A percentile compares a stretch with the other conserved stretches of the same genome.
Evolutionary conservation across 2,113 vertebrate species (phyloP).

Genomic region (Oxyura jamaicensis): DNA sequence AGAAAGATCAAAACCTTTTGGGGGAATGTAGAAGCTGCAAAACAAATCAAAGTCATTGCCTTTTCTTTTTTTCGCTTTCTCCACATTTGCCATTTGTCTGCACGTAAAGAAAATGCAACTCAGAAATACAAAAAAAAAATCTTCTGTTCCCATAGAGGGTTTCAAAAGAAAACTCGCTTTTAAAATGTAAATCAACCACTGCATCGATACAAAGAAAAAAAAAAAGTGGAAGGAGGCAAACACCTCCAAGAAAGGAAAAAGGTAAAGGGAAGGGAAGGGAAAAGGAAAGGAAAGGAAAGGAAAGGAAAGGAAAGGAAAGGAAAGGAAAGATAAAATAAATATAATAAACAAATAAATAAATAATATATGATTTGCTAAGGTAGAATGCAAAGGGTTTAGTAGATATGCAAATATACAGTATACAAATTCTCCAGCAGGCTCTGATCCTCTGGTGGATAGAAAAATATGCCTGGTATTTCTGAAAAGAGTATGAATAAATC

Average conservation of each 20-base stretch:
- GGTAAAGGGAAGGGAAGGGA: too few relatives aligned
- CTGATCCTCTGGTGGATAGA: not conserved
- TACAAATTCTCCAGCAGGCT: slow-evolving; percentile 17
- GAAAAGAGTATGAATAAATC: slow-evolving; percentile 43
- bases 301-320: not conserved
- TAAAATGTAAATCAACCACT: slow-evolving; percentile 60
- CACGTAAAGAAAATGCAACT: slow-evolving; percentile 41
- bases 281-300: not conserved
- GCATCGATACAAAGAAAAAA: not conserved
- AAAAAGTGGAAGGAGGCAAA: not conserved
- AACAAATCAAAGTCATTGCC: slow-evolving; percentile 38
- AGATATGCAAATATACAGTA: not conserved
- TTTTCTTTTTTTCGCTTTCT: not conserved
- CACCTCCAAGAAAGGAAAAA: not conserved
- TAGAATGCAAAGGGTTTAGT: not conserved
- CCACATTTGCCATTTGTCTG: slow-evolving; percentile 20
- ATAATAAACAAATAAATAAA: not conserved
- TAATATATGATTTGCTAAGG: not conserved
- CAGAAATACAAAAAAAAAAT: not conserved
- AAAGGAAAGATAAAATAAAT: not conserved
- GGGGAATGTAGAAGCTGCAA: not conserved
- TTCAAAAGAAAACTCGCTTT: slow-evolving; percentile 49
- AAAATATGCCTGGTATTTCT: not conserved
- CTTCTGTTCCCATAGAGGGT: not conserved
- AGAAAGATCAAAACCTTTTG: slow-evolving; percentile 33